Percentiles rank a stretch among this genome's conserved stretches.
phyloP scores from a whole-genome alignment of 2,113 vertebrate genomes.

The Pachycephala philippinensis region DNA sequence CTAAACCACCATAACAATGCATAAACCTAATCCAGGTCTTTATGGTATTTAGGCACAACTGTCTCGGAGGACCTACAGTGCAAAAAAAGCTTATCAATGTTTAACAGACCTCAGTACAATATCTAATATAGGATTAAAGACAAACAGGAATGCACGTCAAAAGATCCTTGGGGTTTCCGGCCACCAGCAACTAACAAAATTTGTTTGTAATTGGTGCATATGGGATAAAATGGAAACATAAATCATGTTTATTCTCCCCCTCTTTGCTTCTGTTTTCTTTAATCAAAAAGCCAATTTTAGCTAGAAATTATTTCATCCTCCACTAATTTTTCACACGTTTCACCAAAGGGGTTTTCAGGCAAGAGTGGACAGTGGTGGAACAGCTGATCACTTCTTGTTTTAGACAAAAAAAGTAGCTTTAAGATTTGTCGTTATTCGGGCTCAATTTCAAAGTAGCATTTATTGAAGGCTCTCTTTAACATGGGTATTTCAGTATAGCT shows the following conservation, averaged over 20 bases:
- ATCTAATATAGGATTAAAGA: slow-evolving; percentile 72
- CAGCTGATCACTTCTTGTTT: neutral
- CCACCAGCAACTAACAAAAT: slow-evolving; percentile 61
- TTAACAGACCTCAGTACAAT: slow-evolving; percentile 72
- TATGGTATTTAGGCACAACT: slow-evolving; percentile 48
- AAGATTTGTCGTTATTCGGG: neutral
- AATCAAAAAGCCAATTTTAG: neutral
- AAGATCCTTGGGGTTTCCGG: slow-evolving; percentile 52
- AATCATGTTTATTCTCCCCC: neutral
- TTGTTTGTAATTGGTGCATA: neutral
- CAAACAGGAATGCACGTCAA: slow-evolving; percentile 55
- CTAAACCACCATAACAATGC: slow-evolving; percentile 57
- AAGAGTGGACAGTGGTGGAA: neutral
- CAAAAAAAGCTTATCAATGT: slow-evolving; percentile 71
- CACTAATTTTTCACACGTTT: neutral
- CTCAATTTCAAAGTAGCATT: slow-evolving; percentile 23
- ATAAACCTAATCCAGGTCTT: slow-evolving; percentile 65
- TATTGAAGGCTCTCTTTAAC: neutral
- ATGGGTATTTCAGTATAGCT: neutral
- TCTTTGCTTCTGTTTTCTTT: neutral
- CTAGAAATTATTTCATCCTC: neutral
- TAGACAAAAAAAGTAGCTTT: neutral
- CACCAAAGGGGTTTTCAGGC: neutral
- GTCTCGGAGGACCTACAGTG: slow-evolving; percentile 44
- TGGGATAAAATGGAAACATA: neutral